A percentile compares a stretch with the other conserved stretches of the same genome.
These are phyloP conservation scores for Trigoniulus corallinus DNA, from an alignment of 1,140 invertebrate genomes.

Conservation along the genomic window DNA sequence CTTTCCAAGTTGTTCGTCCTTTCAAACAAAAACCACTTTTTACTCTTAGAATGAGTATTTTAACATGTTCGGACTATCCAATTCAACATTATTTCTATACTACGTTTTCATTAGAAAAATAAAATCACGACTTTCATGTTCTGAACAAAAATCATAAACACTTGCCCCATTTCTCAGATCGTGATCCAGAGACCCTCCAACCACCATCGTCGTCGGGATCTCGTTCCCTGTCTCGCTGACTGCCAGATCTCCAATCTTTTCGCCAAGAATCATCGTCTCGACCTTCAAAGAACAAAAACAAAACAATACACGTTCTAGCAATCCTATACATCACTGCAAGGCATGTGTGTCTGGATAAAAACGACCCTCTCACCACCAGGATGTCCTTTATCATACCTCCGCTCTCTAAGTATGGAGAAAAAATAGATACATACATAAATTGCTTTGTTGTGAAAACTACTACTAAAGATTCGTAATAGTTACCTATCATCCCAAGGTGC, in stretches of 20 bases:
- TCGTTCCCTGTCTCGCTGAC: constrained; percentile 26
- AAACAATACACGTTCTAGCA: neutral
- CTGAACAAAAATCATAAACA: neutral
- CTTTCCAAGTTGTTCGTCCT: neutral
- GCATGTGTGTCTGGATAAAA: no score
- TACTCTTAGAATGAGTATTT: no score
- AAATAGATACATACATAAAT: neutral
- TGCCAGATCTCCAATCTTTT: constrained; percentile 35
- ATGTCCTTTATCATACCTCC: neutral
- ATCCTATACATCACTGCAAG: no score
- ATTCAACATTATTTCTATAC: no score
- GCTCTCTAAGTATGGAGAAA: neutral
- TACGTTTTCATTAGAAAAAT: no score
- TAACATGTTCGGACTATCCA: no score
- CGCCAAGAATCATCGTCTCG: neutral
- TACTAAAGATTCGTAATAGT: neutral
- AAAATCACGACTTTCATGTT: no score
- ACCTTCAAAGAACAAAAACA: neutral
- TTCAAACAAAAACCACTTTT: neutral
- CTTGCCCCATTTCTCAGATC: constrained; percentile 35
- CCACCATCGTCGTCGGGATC: constrained; percentile 36
- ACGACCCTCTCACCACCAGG: neutral
- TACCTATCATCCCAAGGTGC: neutral
- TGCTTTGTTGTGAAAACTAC: no score
- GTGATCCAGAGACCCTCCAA: constrained; percentile 32